Evolutionary conservation across 2,797 vertebrate species (phyloP), one percentile per base, ranked within the genome.

Genomic region (Vultur gryphus): DNA sequence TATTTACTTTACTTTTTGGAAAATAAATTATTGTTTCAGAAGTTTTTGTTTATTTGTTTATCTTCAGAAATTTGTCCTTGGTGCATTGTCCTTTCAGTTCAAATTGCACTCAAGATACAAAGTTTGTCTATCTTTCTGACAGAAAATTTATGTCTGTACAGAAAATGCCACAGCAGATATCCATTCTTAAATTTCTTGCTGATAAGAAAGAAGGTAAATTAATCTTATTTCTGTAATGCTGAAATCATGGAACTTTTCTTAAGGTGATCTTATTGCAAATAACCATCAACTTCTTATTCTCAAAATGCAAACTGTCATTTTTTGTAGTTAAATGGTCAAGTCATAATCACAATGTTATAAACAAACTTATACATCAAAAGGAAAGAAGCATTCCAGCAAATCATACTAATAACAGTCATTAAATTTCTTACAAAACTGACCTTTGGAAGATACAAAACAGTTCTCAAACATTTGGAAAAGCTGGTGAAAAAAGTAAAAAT

Each of bases 141-240:
- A 77, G 89, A 95, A 96, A 94, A 89, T 59, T 79, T 93, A 88
- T 76, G 8, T 85, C 82, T 77, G 19, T 35, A 41, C 43, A 88
- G 81, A 95, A 93, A 97, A 91, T 79, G 25, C 26, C 87, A 81
- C 21, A 48, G 7, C 8, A 83, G 73, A 87, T 95, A 90, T 46
- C 41, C 83, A 87, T 87, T 89, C 51, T 79, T 67, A 80, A 89
- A 64, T 61, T 35, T 84, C 13, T 52, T 72, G 14, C 25, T 69
- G 51, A 90, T 78, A 92, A 24, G 70, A 93, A 96, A 91, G 59
- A 82, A 71, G 44, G 23, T 29, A 54, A 86, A 93, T 90, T 84
- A 92, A 87, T 93, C 71, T 10, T 35, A 84, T 83, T 94, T 80
- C 67, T 64, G 16, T 79, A 57, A 35, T 39, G 16, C 5, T 84